Base-by-base conservation (phyloP, 1,140 invertebrate genomes). In the Nasonia giraulti region DNA sequence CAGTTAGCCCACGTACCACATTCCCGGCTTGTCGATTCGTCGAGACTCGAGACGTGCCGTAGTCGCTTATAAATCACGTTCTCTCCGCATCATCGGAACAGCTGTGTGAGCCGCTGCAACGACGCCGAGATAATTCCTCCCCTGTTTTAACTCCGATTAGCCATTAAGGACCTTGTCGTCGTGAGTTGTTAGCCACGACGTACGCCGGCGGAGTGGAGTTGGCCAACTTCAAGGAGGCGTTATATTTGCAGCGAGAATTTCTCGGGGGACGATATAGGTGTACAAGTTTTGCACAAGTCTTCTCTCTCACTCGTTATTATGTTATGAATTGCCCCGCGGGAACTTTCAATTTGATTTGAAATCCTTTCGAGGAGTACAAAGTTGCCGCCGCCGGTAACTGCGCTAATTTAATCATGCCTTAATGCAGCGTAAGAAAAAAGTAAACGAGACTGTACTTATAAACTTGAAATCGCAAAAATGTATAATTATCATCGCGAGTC, bases 111-210 rank as follows among this genome's bases (percentile, higher is more conserved):
- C 27, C 55, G 33, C 5, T 50, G 47, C 47, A 62, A n/a, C 55
- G 55, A 62, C 78, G 62, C 10, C 40, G 75, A 77, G 75, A 77
- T 77, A 47, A 62, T 77, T 62, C 5, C 55, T n/a, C 55, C 17
- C 55, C 55, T 62, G 55, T n/a, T 62, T 62, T 62, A 62, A n/a
- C 55, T 62, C 27, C 14, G 50, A 76, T 83, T 75, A 76, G 23
- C 81, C 74, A 68, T 66, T 83, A 83, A 76, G 81, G 81, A n/a
- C 81, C 17, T 82, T 66, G 66, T 71, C 78, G 27, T 33, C 27
- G 68, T n/a, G 68, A 71, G 68, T 31, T 12, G 31, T 31, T 71
- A 27, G 23, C 8, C 14, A 17, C 62, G 62, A 27, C 27, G 27
- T 27, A 27, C 27, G 27, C 27, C 62, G n/a, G 62, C 62, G 62